A percentile compares a stretch with the other conserved stretches of the same genome.
Conservation (phyloP, 2,888 invertebrate species). For the Acanthacorydalis orientalis region DNA sequence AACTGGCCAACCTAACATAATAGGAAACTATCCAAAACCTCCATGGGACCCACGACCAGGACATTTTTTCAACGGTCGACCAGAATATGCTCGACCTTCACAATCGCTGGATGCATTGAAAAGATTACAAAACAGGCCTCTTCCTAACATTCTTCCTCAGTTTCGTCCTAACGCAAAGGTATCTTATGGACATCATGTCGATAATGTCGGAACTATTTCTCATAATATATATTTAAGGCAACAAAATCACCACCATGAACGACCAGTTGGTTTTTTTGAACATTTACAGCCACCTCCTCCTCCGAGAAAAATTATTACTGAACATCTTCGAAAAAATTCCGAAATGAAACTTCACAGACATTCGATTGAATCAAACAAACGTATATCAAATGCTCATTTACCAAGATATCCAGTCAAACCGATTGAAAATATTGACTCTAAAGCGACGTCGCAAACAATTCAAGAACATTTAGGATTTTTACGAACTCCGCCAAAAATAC, state of each 20-base stretch:
- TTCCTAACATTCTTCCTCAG: conserved; percentile 55
- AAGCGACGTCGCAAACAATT: conserved; percentile 1
- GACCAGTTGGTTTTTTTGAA: conserved; percentile 25
- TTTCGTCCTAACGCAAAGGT: conserved; percentile 49
- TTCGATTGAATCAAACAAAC: not conserved
- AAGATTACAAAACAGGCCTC: conserved; percentile 19
- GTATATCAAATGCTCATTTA: not conserved
- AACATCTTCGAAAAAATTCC: not conserved
- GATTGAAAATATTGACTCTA: not conserved
- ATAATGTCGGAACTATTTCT: not conserved
- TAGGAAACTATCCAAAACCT: conserved; percentile 22
- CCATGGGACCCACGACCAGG: conserved; percentile 30
- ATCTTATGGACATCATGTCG: conserved; percentile 26
- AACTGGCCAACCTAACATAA: conserved; percentile 8
- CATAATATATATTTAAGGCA: conserved; percentile 13
- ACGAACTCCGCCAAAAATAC: conserved; percentile 15
- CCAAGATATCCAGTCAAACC: not conserved
- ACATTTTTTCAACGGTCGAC: conserved; percentile 25
- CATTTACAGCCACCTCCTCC: conserved; percentile 25
- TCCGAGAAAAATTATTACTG: conserved; percentile 11
- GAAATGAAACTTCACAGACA: not conserved
- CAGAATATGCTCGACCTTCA: conserved; percentile 25
- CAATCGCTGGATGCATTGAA: conserved; percentile 21
- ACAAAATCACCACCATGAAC: conserved; percentile 26
- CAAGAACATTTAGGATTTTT: conserved; percentile 19